phyloP scores from a whole-genome alignment of 2,888 invertebrate genomes.

The Papilio protenor region DNA sequence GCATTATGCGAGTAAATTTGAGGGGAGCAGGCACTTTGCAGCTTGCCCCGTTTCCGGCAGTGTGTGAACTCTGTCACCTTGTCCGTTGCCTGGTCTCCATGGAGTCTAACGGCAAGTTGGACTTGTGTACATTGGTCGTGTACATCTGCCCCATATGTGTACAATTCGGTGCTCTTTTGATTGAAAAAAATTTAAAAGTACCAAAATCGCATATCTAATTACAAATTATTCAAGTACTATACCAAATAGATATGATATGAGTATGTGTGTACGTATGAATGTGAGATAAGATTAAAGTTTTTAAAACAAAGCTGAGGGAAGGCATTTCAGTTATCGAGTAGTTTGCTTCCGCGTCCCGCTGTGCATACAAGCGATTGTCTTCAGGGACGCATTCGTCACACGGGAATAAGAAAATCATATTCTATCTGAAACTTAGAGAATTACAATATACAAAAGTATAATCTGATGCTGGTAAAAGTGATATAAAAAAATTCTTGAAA shows the following conservation, averaged over 20 bases:
- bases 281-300: neutral
- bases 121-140: conserved; percentile 38
- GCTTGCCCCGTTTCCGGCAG: conserved; percentile 75
- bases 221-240: neutral
- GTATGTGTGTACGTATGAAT: neutral
- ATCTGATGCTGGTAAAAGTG: neutral
- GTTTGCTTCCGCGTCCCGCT: conserved; percentile 11
- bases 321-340: neutral
- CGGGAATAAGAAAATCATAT: neutral
- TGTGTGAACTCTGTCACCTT: conserved; percentile 77
- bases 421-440: neutral
- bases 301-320: conserved; percentile 12
- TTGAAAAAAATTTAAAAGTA: neutral
- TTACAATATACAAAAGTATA: neutral
- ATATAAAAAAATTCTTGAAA: neutral
- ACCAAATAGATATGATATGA: neutral
- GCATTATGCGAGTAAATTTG: conserved; percentile 49
- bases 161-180: neutral
- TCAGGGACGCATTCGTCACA: conserved; percentile 9
- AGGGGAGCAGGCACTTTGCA: conserved; percentile 68
- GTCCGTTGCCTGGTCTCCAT: conserved; percentile 58
- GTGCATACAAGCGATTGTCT: conserved; percentile 8
- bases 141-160: conserved; percentile 9
- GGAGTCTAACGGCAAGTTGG: conserved; percentile 65
- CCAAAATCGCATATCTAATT: neutral